Conservation (phyloP, 2,113 vertebrate species). For the Pogona vitticeps region DNA sequence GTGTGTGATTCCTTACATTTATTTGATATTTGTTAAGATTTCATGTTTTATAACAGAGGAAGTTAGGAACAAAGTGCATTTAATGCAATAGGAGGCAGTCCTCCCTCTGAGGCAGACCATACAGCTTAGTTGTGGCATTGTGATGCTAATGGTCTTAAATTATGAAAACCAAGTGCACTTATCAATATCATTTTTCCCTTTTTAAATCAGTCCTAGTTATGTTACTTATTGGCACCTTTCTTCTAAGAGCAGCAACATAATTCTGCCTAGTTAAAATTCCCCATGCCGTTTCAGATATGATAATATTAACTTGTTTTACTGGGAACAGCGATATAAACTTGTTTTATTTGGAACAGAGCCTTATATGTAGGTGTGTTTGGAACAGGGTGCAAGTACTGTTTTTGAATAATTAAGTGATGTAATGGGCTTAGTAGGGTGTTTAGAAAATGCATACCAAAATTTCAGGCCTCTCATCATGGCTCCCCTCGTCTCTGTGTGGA, state of each 20-base stretch:
- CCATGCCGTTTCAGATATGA: neutral
- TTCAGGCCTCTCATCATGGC: neutral
- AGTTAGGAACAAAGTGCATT: neutral
- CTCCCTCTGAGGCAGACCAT: neutral
- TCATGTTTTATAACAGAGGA: no score
- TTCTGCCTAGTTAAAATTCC: neutral
- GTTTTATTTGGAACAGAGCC: neutral
- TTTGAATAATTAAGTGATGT: neutral
- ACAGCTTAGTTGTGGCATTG: neutral
- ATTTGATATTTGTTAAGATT: no score
- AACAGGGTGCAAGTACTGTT: neutral
- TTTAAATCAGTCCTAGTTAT: neutral
- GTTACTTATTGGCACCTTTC: fast-evolving
- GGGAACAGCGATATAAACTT: no score
- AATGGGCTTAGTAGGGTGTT: neutral
- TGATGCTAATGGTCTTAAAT: neutral
- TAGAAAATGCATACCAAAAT: no score
- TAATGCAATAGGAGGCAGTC: neutral
- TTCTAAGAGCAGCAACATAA: neutral
- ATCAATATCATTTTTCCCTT: neutral
- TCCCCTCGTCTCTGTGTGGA: no score
- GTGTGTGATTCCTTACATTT: no score
- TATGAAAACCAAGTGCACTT: neutral
- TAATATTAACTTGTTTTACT: no score
- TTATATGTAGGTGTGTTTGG: neutral